Evolutionary conservation across 1,140 invertebrate species (phyloP).

Genomic region (Choristoneura fumiferana): DNA sequence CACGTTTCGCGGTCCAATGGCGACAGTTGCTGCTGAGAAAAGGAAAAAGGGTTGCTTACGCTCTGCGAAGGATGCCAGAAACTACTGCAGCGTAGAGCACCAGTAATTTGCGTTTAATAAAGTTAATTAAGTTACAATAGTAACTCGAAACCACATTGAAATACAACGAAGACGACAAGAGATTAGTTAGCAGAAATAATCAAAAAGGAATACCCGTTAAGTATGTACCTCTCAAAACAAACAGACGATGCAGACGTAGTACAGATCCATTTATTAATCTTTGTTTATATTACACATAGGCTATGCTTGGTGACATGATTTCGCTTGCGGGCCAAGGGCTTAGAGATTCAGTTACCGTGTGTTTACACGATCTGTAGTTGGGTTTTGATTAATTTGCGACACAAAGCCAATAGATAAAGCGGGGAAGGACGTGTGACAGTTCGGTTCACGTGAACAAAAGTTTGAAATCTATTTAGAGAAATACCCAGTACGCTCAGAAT

Average conservation of each 20-base stretch:
- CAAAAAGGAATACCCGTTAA: too few species aligned
- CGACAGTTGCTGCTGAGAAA: conserved; percentile 28
- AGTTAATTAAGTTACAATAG: too few species aligned
- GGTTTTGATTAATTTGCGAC: not conserved
- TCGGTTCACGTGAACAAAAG: conserved; percentile 1
- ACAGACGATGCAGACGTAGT: too few species aligned
- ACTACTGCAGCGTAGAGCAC: too few species aligned
- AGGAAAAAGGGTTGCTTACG: conserved; percentile 39
- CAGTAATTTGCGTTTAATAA: too few species aligned
- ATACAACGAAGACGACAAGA: too few species aligned
- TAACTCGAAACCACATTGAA: too few species aligned
- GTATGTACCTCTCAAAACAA: too few species aligned
- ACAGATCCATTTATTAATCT: too few species aligned
- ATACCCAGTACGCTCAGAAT: conserved; percentile 1
- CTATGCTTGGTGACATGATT: not conserved
- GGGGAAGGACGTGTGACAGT: conserved; percentile 4
- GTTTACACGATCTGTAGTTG: not conserved
- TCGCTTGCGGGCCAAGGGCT: not conserved
- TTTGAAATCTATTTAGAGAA: conserved; percentile 12
- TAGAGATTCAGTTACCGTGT: not conserved
- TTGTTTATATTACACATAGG: too few species aligned
- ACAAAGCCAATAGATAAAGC: not conserved
- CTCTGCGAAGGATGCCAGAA: not conserved
- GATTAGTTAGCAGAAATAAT: too few species aligned
- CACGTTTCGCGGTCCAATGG: conserved; percentile 40